Percentiles rank a stretch among this genome's conserved stretches.
Evolutionary conservation across 2,113 vertebrate species (phyloP).

Genomic region (Hepsetus odoe): DNA sequence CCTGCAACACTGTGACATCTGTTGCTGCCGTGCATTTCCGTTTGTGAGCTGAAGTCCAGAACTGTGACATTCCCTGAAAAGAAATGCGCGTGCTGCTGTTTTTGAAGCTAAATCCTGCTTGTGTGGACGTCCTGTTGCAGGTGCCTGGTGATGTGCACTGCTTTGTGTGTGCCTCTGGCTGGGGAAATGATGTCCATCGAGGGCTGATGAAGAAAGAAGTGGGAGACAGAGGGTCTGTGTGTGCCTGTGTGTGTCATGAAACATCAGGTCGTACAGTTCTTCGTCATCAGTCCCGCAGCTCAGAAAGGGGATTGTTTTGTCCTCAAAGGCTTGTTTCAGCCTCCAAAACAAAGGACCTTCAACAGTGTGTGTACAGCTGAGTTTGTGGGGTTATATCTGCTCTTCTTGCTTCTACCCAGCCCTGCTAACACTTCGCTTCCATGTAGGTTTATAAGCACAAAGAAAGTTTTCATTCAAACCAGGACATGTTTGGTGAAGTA

Average conservation of each 20-base stretch:
- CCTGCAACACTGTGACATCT: too few species aligned
- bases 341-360: conserved; percentile 20
- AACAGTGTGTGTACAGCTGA: conserved; percentile 4
- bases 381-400: conserved; percentile 2
- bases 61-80: too few species aligned
- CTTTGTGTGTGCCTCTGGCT: not conserved
- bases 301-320: conserved; percentile 36
- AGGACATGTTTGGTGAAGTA: too few species aligned
- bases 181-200: not conserved
- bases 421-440: not conserved
- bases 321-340: conserved; percentile 33
- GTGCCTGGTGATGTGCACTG: not conserved
- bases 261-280: conserved; percentile 17
- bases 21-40: too few species aligned
- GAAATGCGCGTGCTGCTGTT: too few species aligned
- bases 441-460: not conserved
- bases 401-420: not conserved
- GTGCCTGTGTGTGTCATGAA: conserved; percentile 12
- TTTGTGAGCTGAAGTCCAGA: too few species aligned
- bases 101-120: too few species aligned
- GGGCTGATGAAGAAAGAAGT: conserved; percentile 3
- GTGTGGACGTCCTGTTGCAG: not conserved
- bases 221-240: conserved; percentile 9
- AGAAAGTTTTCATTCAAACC: too few species aligned
- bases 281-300: not conserved